Evolutionary conservation across 2,797 vertebrate genomes (phyloP).

Genomic region (Poecilia gillii): DNA sequence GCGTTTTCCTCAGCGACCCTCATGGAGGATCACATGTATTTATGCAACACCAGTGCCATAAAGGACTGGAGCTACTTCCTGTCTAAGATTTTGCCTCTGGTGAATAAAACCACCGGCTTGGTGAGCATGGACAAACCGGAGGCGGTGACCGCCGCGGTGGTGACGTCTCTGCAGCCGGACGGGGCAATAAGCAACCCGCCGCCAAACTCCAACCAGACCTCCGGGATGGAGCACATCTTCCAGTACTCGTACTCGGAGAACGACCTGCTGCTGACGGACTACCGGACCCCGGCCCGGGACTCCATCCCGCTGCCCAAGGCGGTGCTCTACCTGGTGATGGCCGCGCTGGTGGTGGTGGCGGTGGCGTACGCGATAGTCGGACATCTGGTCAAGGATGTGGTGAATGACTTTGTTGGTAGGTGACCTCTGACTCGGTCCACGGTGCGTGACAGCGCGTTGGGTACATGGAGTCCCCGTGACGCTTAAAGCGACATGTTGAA

Average conservation of each 20-base stretch:
- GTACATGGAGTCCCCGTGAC: neutral
- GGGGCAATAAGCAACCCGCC: conserved; percentile 80
- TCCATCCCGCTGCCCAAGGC: conserved; percentile 88
- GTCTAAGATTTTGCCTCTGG: conserved; percentile 86
- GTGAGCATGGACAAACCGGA: conserved; percentile 80
- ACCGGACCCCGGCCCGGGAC: conserved; percentile 82
- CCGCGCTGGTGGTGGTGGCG: conserved; percentile 88
- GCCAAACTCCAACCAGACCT: conserved; percentile 85
- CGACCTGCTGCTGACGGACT: conserved; percentile 86
- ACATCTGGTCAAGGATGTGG: conserved; percentile 90
- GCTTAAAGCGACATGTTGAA: neutral
- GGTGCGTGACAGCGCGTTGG: neutral
- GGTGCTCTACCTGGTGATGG: conserved; percentile 90
- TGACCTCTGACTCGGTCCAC: conserved; percentile 30
- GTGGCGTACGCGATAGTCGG: conserved; percentile 91
- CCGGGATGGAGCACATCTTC: conserved; percentile 85
- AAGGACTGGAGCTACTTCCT: conserved; percentile 91
- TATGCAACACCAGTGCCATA: conserved; percentile 88
- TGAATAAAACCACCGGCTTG: conserved; percentile 86
- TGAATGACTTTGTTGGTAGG: conserved; percentile 89
- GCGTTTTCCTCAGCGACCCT: neutral
- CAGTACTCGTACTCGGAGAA: conserved; percentile 87
- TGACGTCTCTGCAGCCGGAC: conserved; percentile 85
- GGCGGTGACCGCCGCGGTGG: conserved; percentile 83
- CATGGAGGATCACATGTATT: conserved; percentile 79